Evolutionary conservation across 2,797 vertebrate species (phyloP), one percentile per base, ranked within the genome.

Genomic region (Anguilla obscura): DNA sequence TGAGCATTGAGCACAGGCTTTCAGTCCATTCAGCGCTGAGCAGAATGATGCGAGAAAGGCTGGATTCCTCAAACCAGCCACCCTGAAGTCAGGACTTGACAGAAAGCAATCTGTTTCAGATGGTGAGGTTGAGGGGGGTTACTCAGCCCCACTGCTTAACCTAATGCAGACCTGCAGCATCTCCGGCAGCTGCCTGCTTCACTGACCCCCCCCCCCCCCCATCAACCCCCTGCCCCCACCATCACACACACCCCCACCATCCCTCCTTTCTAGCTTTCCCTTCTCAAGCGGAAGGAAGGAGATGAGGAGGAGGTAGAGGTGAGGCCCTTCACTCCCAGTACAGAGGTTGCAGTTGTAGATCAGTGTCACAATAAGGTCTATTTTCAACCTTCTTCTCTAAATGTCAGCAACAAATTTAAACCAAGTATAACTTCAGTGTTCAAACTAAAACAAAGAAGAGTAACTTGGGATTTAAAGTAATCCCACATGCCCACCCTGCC

Each of bases 51-150:
- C 18, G 52, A 30, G 56, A 36, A 33, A 4, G 27, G 14, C 52
- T 54, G 54, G 30, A 85, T 85, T 45, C 30, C 85, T 69, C 84
- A 88, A 84, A 88, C 84, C 79, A 86, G 85, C 87, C 85, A 66
- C 74, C 66, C 63, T 86, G 63, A 86, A 88, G 79, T 88, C 66
- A 84, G 52, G 85, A 79, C 63, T 88, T 90, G 89, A 86, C 85
- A 88, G 85, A 66, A 85, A 84, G 84, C 85, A 88, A 86, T 89
- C 88, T 86, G 85, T 89, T 89, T 86, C 76, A 40, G 85, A 79
- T 66, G 45, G 79, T 3, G 30, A 85, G 66, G 85, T 60, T 63
- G 56, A 84, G 30, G 85, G 63, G 82, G 87, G 87, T 88, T 86
- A 90, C 80, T 36, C 80, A 87, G 60, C 86, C 24, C 80, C 79